Percentiles rank a stretch among this genome's conserved stretches.
Evolutionary conservation across 1,140 invertebrate genomes (phyloP).

Genomic region (Drosophila rhopaloa): DNA sequence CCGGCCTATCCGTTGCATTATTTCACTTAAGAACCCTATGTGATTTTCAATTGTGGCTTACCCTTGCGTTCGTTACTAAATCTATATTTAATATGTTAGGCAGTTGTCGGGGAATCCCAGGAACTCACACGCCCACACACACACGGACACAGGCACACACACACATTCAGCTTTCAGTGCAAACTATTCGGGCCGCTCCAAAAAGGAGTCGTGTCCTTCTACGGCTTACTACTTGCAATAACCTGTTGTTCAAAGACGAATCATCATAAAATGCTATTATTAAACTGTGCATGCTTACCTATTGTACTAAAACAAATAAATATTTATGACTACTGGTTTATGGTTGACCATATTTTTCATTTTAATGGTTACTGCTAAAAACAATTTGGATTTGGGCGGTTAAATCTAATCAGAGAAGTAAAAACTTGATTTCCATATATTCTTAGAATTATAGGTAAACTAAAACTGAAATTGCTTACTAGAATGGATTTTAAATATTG

Average conservation of each 20-base stretch:
- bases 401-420: not conserved
- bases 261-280: conserved; percentile 49
- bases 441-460: too few relatives aligned
- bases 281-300: conserved; percentile 71
- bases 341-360: not conserved
- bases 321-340: conserved; percentile 58
- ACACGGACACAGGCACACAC: conserved; percentile 18
- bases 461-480: not conserved
- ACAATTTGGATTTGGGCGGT: not conserved
- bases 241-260: conserved; percentile 58
- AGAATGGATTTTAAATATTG: not conserved
- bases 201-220: conserved; percentile 25
- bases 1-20: conserved; percentile 35
- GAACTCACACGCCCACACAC: conserved; percentile 23
- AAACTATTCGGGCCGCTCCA: conserved; percentile 40
- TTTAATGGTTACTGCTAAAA: not conserved
- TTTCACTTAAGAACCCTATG: conserved; percentile 54
- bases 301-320: conserved; percentile 70
- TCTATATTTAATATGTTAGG: conserved; percentile 60
- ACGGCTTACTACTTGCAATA: conserved; percentile 59
- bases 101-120: conserved; percentile 15
- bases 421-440: not conserved
- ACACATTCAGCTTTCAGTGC: conserved; percentile 43
- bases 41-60: conserved; percentile 80
- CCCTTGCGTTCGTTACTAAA: conserved; percentile 60